A percentile compares a stretch with the other conserved stretches of the same genome.
phyloP scores from a whole-genome alignment of 2,113 vertebrate genomes.

The Dipodomys stephensi region DNA sequence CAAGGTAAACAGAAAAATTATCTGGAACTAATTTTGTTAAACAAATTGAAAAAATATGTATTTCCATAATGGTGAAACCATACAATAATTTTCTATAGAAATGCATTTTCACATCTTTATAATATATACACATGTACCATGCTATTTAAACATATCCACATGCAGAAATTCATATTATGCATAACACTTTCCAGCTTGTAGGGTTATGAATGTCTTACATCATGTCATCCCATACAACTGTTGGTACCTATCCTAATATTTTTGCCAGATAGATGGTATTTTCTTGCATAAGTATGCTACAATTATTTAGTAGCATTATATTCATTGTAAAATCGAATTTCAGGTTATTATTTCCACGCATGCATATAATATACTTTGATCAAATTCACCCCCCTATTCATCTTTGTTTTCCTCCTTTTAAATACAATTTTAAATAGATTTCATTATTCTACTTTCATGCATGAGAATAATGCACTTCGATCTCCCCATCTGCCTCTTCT shows the following conservation, averaged over 20 bases:
- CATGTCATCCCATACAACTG: background rate
- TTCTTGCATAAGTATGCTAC: background rate
- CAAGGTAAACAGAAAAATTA: background rate
- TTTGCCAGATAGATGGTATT: background rate
- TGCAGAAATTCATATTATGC: background rate
- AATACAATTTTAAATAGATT: background rate
- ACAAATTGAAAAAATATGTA: too few species aligned
- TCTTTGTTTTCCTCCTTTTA: background rate
- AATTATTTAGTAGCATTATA: too few species aligned
- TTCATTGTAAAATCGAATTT: too few species aligned
- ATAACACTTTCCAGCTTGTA: background rate
- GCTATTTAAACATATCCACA: background rate
- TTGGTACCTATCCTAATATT: background rate
- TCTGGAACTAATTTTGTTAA: background rate
- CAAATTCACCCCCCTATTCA: too few species aligned
- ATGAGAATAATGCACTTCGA: too few species aligned
- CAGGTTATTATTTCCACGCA: too few species aligned
- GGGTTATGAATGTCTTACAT: background rate
- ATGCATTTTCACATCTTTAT: background rate
- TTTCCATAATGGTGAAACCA: background rate
- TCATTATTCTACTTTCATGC: too few species aligned
- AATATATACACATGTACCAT: background rate
- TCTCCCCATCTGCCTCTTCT: too few species aligned
- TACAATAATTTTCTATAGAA: background rate
- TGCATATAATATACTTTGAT: too few species aligned